Evolutionary conservation across 2,888 invertebrate species (phyloP).

Genomic region (Eubasilissa splendida): DNA sequence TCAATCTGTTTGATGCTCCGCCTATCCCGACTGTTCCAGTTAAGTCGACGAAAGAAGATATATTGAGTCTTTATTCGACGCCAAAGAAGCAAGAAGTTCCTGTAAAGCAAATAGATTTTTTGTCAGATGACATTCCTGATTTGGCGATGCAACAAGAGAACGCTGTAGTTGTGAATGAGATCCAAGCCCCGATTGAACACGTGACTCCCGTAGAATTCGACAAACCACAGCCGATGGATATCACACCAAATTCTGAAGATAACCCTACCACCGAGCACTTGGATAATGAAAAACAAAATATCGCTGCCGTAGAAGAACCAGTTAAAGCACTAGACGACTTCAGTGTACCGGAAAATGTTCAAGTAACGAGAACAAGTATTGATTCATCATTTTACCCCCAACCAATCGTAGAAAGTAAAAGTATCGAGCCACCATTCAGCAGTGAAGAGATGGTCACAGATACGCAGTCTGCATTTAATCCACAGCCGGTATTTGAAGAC

Average conservation of each 20-base stretch:
- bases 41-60: slow-evolving; percentile 75
- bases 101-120: slow-evolving; percentile 72
- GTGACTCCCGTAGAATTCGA: slow-evolving; percentile 59
- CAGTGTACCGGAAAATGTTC: slow-evolving; percentile 27
- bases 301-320: slow-evolving; percentile 28
- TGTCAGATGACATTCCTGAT: slow-evolving; percentile 73
- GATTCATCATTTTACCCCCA: slow-evolving; percentile 41
- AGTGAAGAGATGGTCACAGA: slow-evolving; percentile 27
- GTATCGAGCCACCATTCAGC: slow-evolving; percentile 18
- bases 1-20: slow-evolving; percentile 75
- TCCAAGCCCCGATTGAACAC: slow-evolving; percentile 55
- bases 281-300: slow-evolving; percentile 62
- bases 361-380: slow-evolving; percentile 17
- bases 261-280: slow-evolving; percentile 47
- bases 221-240: slow-evolving; percentile 55
- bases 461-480: slow-evolving; percentile 8
- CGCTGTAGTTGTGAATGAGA: slow-evolving; percentile 19
- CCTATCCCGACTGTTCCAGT: slow-evolving; percentile 68
- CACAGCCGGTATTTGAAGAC: slow-evolving; percentile 7
- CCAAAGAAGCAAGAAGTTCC: slow-evolving; percentile 65
- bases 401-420: slow-evolving; percentile 26
- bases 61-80: slow-evolving; percentile 72
- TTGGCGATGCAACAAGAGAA: slow-evolving; percentile 59
- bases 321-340: neutral
- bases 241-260: slow-evolving; percentile 52